phyloP scores from a whole-genome alignment of 2,797 vertebrate genomes.

The Sebastes oblongus region DNA sequence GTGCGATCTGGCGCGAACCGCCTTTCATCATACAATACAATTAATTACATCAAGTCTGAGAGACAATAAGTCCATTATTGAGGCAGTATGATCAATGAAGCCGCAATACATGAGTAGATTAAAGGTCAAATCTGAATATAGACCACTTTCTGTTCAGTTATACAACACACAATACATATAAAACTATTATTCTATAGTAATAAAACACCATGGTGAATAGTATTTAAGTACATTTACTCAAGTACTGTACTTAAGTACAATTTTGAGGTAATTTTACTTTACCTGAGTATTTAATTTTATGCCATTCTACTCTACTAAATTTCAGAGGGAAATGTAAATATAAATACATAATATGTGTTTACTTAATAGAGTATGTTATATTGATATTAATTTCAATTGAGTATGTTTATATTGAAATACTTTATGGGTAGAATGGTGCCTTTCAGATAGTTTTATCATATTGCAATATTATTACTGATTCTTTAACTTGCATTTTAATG shows the following conservation, averaged over 20 bases:
- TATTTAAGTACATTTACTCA: not conserved
- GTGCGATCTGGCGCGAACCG: conserved; percentile 76
- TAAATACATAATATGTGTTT: too few species aligned
- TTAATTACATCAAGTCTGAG: not conserved
- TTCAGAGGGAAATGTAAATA: not conserved
- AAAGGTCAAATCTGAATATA: not conserved
- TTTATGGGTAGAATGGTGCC: too few species aligned
- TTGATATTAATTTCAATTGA: too few species aligned
- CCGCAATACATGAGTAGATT: too few species aligned
- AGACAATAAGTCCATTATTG: conserved; percentile 25
- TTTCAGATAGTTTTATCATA: too few species aligned
- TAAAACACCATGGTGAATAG: not conserved
- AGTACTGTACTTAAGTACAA: not conserved
- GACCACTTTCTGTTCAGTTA: too few species aligned
- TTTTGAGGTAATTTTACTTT: not conserved
- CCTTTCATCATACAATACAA: not conserved
- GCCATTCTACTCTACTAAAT: not conserved
- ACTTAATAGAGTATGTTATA: too few species aligned
- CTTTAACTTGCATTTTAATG: too few species aligned
- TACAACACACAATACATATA: not conserved
- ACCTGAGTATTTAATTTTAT: not conserved
- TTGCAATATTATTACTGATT: too few species aligned
- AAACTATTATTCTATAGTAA: rapidly evolving
- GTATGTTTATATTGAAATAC: too few species aligned
- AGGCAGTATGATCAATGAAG: conserved; percentile 2